These are phyloP conservation scores for Laticauda colubrina DNA, from an alignment of 2,113 vertebrate species.

Conservation along the genomic window DNA sequence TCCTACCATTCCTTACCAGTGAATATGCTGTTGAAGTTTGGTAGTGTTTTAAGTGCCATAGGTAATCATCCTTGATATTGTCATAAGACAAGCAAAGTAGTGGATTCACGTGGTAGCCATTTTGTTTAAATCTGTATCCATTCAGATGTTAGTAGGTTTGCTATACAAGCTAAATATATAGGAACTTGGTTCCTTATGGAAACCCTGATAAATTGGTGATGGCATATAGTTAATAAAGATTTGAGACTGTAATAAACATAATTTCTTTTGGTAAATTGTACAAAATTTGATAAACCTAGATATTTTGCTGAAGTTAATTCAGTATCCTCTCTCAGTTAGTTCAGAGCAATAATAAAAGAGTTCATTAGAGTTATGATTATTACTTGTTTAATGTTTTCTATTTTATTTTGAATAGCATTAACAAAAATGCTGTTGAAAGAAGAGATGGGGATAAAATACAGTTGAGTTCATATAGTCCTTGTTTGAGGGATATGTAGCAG, in stretches of 20 bases:
- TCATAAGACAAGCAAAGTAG: background rate
- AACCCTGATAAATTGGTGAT: no score
- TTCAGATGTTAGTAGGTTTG: no score
- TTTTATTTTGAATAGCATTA: background rate
- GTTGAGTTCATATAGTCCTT: background rate
- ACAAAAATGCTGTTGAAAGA: background rate
- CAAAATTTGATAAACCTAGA: conserved; percentile 8
- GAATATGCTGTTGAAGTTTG: no score
- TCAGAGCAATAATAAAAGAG: conserved; percentile 38
- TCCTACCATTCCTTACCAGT: no score
- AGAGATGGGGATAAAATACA: background rate
- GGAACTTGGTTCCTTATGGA: no score
- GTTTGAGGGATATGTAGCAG: background rate
- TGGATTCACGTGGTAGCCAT: background rate
- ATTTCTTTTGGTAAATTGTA: background rate
- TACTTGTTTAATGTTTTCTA: conserved; percentile 13
- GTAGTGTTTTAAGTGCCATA: no score
- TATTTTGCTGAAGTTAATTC: background rate
- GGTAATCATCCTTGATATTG: no score
- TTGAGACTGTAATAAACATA: background rate
- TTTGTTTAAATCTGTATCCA: background rate
- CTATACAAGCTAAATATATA: no score
- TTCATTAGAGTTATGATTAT: background rate
- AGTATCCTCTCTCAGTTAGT: conserved; percentile 42
- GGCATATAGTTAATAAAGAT: background rate